These are phyloP conservation scores for Pomatorhinus ruficollis DNA, from an alignment of 2,113 vertebrate species.

Conservation along the genomic window DNA sequence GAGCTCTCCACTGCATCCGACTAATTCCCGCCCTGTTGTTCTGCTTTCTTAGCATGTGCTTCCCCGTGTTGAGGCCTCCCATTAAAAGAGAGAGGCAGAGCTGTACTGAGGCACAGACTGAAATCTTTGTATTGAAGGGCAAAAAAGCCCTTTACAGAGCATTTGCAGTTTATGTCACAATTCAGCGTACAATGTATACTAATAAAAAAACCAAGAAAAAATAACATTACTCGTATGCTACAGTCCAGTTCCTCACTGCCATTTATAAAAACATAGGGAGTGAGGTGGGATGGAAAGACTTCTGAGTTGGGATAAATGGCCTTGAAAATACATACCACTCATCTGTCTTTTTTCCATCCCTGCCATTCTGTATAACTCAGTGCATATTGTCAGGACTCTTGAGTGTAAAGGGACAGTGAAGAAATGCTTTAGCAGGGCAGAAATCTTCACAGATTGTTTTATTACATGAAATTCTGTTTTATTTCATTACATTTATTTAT, in stretches of 20 bases:
- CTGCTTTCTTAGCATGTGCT: not conserved
- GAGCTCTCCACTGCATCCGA: not conserved
- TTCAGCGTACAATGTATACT: not conserved
- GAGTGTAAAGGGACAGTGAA: not conserved
- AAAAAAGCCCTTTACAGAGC: not conserved
- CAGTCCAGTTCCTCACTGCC: not conserved
- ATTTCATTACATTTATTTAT: not conserved
- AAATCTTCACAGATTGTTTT: not conserved
- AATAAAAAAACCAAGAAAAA: not conserved
- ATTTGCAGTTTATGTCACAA: not conserved
- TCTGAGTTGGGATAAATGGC: not conserved
- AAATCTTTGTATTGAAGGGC: not conserved
- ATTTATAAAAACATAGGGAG: not conserved
- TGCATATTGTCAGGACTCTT: not conserved
- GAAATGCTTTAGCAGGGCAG: not conserved
- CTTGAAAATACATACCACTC: not conserved
- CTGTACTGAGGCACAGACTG: not conserved
- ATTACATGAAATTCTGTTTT: not conserved
- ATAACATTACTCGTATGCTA: not conserved
- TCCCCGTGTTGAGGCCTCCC: slow-evolving; percentile 17
- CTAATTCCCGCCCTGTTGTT: not conserved
- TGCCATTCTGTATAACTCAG: not conserved
- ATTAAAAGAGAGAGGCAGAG: not conserved
- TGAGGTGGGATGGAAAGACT: not conserved
- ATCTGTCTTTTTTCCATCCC: not conserved